A percentile compares a stretch with the other conserved stretches of the same genome.
These are phyloP conservation scores for Nyctalus aviator DNA, from an alignment of 2,797 vertebrate genomes.

Conservation along the genomic window DNA sequence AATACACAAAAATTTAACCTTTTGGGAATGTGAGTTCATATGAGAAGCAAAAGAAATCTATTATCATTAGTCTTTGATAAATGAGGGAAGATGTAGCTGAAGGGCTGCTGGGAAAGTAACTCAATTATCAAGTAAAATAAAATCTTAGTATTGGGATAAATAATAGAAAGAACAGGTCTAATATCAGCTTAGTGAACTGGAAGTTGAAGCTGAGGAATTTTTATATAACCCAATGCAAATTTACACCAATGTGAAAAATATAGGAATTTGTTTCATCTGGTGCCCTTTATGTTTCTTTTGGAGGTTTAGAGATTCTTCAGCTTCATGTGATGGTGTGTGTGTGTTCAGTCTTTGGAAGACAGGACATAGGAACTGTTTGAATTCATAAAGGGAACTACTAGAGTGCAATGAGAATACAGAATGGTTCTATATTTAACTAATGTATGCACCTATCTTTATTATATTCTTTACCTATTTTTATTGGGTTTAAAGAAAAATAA, in stretches of 20 bases:
- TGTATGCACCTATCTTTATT: not conserved
- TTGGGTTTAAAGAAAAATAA: conserved; percentile 8
- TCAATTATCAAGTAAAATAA: not conserved
- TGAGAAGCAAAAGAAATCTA: conserved; percentile 10
- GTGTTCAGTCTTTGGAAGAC: not conserved
- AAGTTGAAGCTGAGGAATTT: not conserved
- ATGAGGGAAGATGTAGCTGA: not conserved
- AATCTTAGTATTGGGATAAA: conserved; percentile 22
- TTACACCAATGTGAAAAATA: not conserved
- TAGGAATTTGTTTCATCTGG: not conserved
- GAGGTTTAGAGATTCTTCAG: not conserved
- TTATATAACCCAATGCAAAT: not conserved
- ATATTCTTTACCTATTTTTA: not conserved
- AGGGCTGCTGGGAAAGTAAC: not conserved
- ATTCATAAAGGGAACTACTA: not conserved
- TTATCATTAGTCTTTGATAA: not conserved
- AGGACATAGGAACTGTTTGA: not conserved
- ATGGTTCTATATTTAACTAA: not conserved
- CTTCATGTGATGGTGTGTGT: not conserved
- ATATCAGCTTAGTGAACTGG: not conserved
- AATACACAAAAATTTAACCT: not conserved
- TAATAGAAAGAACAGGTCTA: not conserved
- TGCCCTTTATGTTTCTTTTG: not conserved
- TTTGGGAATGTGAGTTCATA: not conserved
- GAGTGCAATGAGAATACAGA: not conserved